A percentile compares a stretch with the other conserved stretches of the same genome.
These are phyloP conservation scores for Aphelenchoides avenae DNA, from an alignment of 1,140 invertebrate genomes.

Conservation along the genomic window DNA sequence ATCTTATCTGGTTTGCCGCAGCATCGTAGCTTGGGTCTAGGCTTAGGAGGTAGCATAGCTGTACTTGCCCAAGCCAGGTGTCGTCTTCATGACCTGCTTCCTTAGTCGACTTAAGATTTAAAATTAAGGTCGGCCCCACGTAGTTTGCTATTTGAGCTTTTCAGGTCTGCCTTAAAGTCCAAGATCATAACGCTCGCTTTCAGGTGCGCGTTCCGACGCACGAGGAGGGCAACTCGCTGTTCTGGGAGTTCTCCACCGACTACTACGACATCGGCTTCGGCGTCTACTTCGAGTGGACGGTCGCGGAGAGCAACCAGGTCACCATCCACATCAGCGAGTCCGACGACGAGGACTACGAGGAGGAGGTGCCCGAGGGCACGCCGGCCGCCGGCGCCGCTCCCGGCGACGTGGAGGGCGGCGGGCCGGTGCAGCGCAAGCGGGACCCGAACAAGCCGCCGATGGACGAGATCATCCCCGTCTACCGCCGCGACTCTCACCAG, in stretches of 20 bases:
- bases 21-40: too few species aligned
- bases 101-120: not conserved
- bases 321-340: conserved; percentile 40
- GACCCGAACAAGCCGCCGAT: conserved; percentile 65
- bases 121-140: too few species aligned
- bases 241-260: conserved; percentile 99
- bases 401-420: conserved; percentile 47
- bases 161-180: too few species aligned
- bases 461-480: conserved; percentile 82
- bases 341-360: conserved; percentile 56
- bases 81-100: too few species aligned
- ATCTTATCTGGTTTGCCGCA: too few species aligned
- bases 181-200: conserved; percentile 11
- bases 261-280: conserved; percentile 98
- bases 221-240: conserved; percentile 83
- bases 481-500: conserved; percentile 86
- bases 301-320: conserved; percentile 62
- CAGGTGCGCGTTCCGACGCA: conserved; percentile 89
- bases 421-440: conserved; percentile 13
- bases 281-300: conserved; percentile 95
- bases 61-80: too few species aligned
- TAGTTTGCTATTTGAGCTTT: conserved; percentile 5
- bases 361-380: conserved; percentile 34
- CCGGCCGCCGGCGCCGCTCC: not conserved
- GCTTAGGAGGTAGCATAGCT: too few species aligned